phyloP scores from a whole-genome alignment of 1,140 invertebrate species.

The Sycobia sp. region DNA sequence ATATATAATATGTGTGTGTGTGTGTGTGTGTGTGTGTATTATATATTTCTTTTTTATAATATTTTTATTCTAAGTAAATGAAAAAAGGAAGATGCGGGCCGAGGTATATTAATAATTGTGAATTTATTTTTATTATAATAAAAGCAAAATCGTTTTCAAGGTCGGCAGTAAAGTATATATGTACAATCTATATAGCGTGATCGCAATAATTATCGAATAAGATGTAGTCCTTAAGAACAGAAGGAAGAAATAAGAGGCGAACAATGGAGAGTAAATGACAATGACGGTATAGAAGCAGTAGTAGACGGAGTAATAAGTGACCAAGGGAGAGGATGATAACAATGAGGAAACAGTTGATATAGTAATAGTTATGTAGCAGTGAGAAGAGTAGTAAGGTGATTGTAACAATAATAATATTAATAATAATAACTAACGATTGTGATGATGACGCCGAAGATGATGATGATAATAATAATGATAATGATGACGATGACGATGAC shows the following conservation, averaged over 20 bases:
- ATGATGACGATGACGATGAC: no score
- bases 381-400: conserved; percentile 25
- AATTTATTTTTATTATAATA: conserved; percentile 37
- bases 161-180: conserved; percentile 36
- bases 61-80: conserved; percentile 16
- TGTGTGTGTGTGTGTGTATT: no score
- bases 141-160: conserved; percentile 36
- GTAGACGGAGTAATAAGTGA: conserved; percentile 13
- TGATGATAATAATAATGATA: no score
- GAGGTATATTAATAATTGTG: conserved; percentile 35
- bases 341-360: conserved; percentile 19
- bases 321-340: conserved; percentile 18
- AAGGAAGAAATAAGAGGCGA: conserved; percentile 7
- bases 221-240: conserved; percentile 23
- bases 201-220: conserved; percentile 34
- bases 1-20: no score
- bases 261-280: conserved; percentile 10
- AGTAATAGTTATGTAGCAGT: conserved; percentile 19
- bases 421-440: no score
- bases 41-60: no score
- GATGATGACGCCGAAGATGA: no score
- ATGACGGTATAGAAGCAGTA: conserved; percentile 25
- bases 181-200: conserved; percentile 35
- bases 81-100: conserved; percentile 25
- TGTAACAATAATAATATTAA: conserved; percentile 15